A percentile compares a stretch with the other conserved stretches of the same genome.
These are phyloP conservation scores for Cremastinae sp. DNA, from an alignment of 2,888 invertebrate genomes.

Conservation along the genomic window DNA sequence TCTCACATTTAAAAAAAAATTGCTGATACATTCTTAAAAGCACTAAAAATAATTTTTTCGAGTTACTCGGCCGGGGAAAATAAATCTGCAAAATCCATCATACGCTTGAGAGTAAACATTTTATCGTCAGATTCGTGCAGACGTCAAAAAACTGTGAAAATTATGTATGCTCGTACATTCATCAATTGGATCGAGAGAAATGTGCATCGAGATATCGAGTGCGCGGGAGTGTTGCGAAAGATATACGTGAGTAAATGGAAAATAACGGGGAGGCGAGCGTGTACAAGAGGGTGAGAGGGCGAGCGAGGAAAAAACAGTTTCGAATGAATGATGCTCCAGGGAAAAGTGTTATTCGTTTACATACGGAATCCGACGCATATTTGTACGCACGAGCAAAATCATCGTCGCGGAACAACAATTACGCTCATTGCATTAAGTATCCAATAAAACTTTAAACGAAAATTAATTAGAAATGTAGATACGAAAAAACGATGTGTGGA, in stretches of 20 bases:
- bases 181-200: slow-evolving; percentile 24
- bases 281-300: not conserved
- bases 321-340: slow-evolving; percentile 17
- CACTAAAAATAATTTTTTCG: not conserved
- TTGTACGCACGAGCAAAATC: not conserved
- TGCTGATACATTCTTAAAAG: not conserved
- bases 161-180: not conserved
- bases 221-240: not conserved
- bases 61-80: not conserved
- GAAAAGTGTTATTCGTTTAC: slow-evolving; percentile 8
- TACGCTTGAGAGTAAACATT: not conserved
- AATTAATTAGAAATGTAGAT: not conserved
- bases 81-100: not conserved
- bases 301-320: not conserved
- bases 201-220: slow-evolving; percentile 29
- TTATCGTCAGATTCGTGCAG: not conserved
- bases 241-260: not conserved
- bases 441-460: slow-evolving; percentile 3
- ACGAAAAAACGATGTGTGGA: slow-evolving; percentile 24
- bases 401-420: slow-evolving; percentile 5
- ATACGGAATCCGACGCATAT: not conserved
- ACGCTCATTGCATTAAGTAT: not conserved
- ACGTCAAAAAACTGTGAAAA: not conserved
- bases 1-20: not conserved
- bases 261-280: not conserved